A percentile compares a stretch with the other conserved stretches of the same genome.
Evolutionary conservation across 1,140 invertebrate species (phyloP).

Genomic region (Polypedilum vanderplanki): DNA sequence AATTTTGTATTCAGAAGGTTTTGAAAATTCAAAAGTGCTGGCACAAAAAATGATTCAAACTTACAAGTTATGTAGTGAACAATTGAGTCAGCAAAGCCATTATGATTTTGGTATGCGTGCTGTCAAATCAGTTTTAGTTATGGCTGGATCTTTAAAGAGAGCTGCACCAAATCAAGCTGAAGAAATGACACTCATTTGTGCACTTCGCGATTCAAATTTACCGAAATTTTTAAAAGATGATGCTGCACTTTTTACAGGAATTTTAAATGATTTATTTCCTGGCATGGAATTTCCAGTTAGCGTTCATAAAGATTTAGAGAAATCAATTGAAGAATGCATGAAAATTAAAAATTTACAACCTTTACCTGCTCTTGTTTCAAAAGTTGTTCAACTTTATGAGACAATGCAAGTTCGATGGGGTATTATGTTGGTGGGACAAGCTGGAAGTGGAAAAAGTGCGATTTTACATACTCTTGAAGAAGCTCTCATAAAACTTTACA

Average conservation of each 20-base stretch:
- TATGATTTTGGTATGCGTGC: conserved; percentile 90
- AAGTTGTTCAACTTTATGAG: conserved; percentile 81
- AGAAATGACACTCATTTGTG: conserved; percentile 71
- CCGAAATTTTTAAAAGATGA: conserved; percentile 87
- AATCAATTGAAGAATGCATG: conserved; percentile 47
- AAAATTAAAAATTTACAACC: conserved; percentile 52
- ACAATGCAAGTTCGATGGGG: conserved; percentile 90
- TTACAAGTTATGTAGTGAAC: conserved; percentile 87
- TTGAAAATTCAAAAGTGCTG: conserved; percentile 75
- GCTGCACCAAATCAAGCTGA: conserved; percentile 74
- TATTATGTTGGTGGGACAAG: conserved; percentile 87
- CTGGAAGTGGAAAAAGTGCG: conserved; percentile 73
- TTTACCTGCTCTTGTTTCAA: conserved; percentile 58
- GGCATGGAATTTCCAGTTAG: conserved; percentile 68
- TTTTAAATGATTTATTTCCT: conserved; percentile 84
- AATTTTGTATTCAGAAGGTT: conserved; percentile 85
- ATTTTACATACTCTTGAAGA: conserved; percentile 59
- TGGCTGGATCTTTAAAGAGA: conserved; percentile 82
- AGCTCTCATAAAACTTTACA: conserved; percentile 55
- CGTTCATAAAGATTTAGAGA: conserved; percentile 66
- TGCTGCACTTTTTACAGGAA: conserved; percentile 75
- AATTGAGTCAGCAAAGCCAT: conserved; percentile 86
- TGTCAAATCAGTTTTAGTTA: conserved; percentile 64
- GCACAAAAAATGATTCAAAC: conserved; percentile 86
- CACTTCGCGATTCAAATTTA: conserved; percentile 83